Conservation (phyloP, 2,888 invertebrate species). For the Chymomyza fuscimana region DNA sequence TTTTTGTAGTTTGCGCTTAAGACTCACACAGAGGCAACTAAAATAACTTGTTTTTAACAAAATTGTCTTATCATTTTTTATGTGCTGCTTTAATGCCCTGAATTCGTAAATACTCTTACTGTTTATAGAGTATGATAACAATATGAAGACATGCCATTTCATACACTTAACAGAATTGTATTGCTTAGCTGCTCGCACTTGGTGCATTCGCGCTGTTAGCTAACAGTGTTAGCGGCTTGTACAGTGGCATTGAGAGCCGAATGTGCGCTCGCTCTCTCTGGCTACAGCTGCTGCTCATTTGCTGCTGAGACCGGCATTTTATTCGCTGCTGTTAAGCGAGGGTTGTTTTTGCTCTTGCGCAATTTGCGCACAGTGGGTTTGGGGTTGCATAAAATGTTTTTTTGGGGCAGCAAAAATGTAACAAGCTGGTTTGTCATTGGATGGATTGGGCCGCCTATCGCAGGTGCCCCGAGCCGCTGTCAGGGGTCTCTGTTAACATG, state of each 20-base stretch:
- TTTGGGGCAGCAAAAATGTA: constrained; percentile 15
- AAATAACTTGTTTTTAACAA: too few species aligned
- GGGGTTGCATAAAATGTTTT: neutral
- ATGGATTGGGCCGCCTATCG: constrained; percentile 67
- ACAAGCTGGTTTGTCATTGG: constrained; percentile 57
- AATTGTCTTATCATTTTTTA: too few species aligned
- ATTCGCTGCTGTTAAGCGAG: constrained; percentile 12
- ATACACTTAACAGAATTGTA: neutral
- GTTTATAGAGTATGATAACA: neutral
- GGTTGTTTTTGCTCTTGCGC: constrained; percentile 54
- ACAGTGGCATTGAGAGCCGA: neutral
- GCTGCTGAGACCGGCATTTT: constrained; percentile 60
- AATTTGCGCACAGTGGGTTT: constrained; percentile 40
- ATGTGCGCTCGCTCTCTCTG: constrained; percentile 28
- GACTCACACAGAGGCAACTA: too few species aligned
- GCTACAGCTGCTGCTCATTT: constrained; percentile 15
- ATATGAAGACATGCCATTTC: neutral
- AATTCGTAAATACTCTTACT: neutral
- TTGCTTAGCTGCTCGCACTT: neutral
- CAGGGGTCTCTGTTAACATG: constrained; percentile 38
- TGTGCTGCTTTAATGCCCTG: too few species aligned
- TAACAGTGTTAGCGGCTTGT: neutral
- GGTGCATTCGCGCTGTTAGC: neutral
- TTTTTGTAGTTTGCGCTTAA: too few species aligned
- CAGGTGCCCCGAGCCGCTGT: constrained; percentile 55